phyloP scores from a whole-genome alignment of 2,113 vertebrate species.

The Apaloderma vittatum region DNA sequence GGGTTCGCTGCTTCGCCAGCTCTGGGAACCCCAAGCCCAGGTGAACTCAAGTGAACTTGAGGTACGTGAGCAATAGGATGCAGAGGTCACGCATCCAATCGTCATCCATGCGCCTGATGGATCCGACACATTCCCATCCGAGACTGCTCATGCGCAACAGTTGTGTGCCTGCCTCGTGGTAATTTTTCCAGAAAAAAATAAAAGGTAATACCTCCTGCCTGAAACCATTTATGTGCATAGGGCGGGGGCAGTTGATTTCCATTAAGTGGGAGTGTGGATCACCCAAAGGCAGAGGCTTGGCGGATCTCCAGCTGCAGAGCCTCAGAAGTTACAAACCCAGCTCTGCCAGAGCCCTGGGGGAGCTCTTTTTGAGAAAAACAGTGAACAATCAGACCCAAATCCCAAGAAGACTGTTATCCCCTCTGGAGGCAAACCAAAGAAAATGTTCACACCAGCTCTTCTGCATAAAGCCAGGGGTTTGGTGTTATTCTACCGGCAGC shows the following conservation, averaged over 20 bases:
- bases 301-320: neutral
- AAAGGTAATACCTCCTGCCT: neutral
- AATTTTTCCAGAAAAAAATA: neutral
- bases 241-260: neutral
- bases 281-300: slow-evolving; percentile 1
- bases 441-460: slow-evolving; percentile 29
- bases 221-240: neutral
- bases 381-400: slow-evolving; percentile 28
- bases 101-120: rapidly evolving
- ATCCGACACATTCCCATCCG: neutral
- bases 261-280: neutral
- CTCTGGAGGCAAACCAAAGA: slow-evolving; percentile 41
- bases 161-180: neutral
- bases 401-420: slow-evolving; percentile 7
- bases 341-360: slow-evolving; percentile 11
- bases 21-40: neutral
- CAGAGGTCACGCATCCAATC: neutral
- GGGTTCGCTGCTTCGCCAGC: neutral
- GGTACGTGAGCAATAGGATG: neutral
- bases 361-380: slow-evolving; percentile 34
- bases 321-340: slow-evolving; percentile 38
- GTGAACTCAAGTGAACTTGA: neutral
- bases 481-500: neutral
- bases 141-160: neutral
- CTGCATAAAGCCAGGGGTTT: neutral